These are phyloP conservation scores for Axinella damicornis DNA, from an alignment of 37 sponge, comb jelly and placozoan genomes.

Conservation along the genomic window DNA sequence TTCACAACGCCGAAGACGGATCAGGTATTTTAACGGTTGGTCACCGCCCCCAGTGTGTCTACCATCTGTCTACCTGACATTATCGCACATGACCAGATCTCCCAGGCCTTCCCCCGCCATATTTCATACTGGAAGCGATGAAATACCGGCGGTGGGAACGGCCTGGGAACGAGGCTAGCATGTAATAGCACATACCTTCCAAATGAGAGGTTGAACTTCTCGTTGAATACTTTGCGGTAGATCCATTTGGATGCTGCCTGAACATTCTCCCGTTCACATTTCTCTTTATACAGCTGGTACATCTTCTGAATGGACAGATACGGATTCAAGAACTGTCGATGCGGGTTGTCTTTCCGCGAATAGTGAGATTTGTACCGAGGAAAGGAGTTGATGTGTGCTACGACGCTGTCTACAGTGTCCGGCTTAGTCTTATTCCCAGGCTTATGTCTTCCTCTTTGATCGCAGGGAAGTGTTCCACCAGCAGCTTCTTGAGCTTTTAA, in stretches of 20 bases:
- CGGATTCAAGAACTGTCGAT: constrained; percentile 12
- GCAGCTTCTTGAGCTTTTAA: constrained; percentile 34
- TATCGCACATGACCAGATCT: too few relatives aligned
- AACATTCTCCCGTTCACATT: neutral
- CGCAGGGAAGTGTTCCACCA: constrained; percentile 29
- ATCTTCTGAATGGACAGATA: constrained; percentile 35
- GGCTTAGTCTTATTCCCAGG: constrained; percentile 22
- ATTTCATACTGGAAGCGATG: too few relatives aligned
- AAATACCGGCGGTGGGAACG: too few relatives aligned
- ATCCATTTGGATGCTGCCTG: constrained; percentile 37
- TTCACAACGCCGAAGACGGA: too few relatives aligned
- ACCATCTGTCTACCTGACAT: too few relatives aligned
- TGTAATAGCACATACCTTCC: constrained; percentile 18
- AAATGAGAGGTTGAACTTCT: constrained; percentile 32
- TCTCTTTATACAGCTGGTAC: constrained; percentile 39
- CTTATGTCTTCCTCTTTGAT: constrained; percentile 32
- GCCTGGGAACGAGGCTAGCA: too few relatives aligned
- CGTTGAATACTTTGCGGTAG: constrained; percentile 45
- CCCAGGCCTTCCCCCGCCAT: too few relatives aligned
- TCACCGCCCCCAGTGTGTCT: too few relatives aligned
- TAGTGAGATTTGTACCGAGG: constrained; percentile 48
- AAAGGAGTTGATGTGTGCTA: constrained; percentile 34
- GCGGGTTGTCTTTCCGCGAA: constrained; percentile 42
- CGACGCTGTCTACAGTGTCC: neutral
- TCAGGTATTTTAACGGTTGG: too few relatives aligned